These are phyloP conservation scores for Hydropsyche betteni DNA, from an alignment of 2,888 invertebrate genomes.

Conservation along the genomic window DNA sequence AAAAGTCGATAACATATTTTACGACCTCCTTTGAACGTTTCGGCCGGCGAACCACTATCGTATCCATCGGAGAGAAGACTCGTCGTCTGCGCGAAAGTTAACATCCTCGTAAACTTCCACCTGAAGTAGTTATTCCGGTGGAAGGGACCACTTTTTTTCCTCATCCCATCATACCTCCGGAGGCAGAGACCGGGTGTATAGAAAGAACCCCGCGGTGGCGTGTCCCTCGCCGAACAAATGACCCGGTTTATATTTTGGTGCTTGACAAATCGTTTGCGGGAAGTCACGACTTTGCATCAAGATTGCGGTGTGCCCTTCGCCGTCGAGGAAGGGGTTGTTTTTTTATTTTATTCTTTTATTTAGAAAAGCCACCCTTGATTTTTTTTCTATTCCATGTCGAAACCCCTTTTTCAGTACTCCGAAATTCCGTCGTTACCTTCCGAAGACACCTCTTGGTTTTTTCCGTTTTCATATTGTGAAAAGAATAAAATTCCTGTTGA, in stretches of 20 bases:
- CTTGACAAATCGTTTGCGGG: conserved; percentile 52
- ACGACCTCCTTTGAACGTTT: conserved; percentile 36
- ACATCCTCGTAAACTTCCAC: conserved; percentile 45
- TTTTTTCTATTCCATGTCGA: background rate
- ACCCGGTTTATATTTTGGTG: conserved; percentile 52
- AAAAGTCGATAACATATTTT: conserved; percentile 44
- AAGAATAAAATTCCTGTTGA: too few relatives aligned
- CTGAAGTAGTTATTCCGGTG: conserved; percentile 43
- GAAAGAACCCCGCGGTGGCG: conserved; percentile 40
- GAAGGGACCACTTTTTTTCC: background rate
- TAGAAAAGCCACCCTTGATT: conserved; percentile 14
- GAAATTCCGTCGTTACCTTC: conserved; percentile 5
- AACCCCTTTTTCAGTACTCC: conserved; percentile 25
- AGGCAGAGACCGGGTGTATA: background rate
- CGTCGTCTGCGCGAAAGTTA: conserved; percentile 39
- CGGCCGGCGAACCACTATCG: conserved; percentile 30
- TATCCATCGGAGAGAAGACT: conserved; percentile 2
- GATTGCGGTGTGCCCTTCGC: conserved; percentile 43
- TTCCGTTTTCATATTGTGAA: background rate
- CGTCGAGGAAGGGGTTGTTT: background rate
- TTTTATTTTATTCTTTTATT: conserved; percentile 5
- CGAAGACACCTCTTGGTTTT: conserved; percentile 11
- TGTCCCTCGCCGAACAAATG: conserved; percentile 50
- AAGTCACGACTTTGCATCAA: conserved; percentile 52
- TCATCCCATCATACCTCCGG: background rate